Conservation (phyloP, 1,140 invertebrate species). For the Chymomyza costata region DNA sequence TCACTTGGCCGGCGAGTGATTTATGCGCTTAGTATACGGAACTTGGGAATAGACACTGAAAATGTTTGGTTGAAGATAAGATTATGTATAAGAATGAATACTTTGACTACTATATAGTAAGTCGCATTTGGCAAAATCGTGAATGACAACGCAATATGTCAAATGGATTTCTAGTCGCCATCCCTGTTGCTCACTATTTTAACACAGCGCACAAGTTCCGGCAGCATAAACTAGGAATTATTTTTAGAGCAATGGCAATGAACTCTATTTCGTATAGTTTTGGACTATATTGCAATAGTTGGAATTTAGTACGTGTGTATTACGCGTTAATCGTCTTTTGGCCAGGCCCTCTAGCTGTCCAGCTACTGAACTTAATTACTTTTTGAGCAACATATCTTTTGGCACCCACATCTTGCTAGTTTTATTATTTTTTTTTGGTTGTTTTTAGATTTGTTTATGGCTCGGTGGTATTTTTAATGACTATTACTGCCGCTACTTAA, state of each 20-base stretch:
- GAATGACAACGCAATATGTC: constrained; percentile 54
- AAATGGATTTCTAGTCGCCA: constrained; percentile 54
- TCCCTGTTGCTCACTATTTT: constrained; percentile 3
- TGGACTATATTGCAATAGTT: too few relatives aligned
- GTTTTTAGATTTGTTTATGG: constrained; percentile 19
- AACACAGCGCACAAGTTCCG: constrained; percentile 50
- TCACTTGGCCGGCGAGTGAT: constrained; percentile 21
- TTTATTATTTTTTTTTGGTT: constrained; percentile 1
- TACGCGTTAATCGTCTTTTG: too few relatives aligned
- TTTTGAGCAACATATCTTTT: too few relatives aligned
- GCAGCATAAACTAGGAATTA: constrained; percentile 26
- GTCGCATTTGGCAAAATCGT: constrained; percentile 6
- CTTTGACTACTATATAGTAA: constrained; percentile 5
- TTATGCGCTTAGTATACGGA: constrained; percentile 19
- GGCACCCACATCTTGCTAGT: constrained; percentile 14
- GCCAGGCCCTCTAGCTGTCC: constrained; percentile 21
- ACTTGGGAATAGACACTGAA: constrained; percentile 27
- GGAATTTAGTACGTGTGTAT: too few relatives aligned
- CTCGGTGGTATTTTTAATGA: constrained; percentile 8
- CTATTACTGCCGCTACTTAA: too few relatives aligned
- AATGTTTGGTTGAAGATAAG: constrained; percentile 68
- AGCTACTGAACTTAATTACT: constrained; percentile 18
- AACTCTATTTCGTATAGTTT: too few relatives aligned
- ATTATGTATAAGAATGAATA: constrained; percentile 35
- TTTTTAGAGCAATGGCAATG: constrained; percentile 63